Evolutionary conservation across 1,140 invertebrate genomes (phyloP).

Genomic region (Drosophila dunni): DNA sequence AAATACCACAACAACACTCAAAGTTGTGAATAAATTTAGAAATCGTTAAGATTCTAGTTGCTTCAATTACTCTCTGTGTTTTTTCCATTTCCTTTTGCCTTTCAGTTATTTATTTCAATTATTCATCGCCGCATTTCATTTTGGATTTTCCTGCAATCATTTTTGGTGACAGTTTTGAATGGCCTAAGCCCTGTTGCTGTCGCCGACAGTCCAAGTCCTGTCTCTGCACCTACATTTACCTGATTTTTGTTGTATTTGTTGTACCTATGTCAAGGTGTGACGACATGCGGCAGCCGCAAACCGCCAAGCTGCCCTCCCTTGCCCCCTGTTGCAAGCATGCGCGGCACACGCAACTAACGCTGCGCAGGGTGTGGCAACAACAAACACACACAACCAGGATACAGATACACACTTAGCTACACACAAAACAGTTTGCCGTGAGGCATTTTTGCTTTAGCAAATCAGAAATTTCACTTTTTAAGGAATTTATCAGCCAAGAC

Average conservation of each 20-base stretch:
- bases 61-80: not conserved
- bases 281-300: conserved; percentile 40
- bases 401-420: conserved; percentile 4
- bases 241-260: not conserved
- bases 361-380: conserved; percentile 61
- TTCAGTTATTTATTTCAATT: not conserved
- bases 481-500: not conserved
- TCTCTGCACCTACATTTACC: not conserved
- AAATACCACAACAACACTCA: not conserved
- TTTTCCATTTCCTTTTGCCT: not conserved
- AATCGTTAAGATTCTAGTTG: not conserved
- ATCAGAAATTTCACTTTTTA: conserved; percentile 9
- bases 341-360: conserved; percentile 33
- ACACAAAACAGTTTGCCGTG: not conserved
- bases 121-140: conserved; percentile 7
- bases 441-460: conserved; percentile 3
- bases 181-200: conserved; percentile 12
- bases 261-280: conserved; percentile 54
- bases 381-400: conserved; percentile 29
- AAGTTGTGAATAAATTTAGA: conserved; percentile 9
- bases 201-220: not conserved
- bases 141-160: not conserved
- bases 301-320: not conserved
- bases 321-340: conserved; percentile 28
- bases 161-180: conserved; percentile 6